phyloP scores from a whole-genome alignment of 2,797 vertebrate species.

The Huso huso region DNA sequence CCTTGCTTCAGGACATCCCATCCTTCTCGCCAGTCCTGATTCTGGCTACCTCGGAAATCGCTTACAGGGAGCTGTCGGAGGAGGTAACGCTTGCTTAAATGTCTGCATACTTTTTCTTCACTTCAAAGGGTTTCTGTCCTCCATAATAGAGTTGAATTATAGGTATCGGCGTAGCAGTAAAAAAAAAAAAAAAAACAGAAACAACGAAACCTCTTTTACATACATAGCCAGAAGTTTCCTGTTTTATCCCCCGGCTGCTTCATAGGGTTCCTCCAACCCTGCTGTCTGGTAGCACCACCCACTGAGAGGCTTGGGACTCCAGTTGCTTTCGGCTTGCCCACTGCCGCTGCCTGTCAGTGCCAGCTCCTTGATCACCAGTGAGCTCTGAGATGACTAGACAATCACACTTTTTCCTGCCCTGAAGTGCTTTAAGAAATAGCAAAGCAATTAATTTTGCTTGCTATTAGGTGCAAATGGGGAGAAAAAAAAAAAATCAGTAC shows the following conservation, averaged over 20 bases:
- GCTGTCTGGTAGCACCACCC: slow-evolving; percentile 20
- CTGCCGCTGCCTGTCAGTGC: slow-evolving; percentile 19
- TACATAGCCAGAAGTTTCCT: slow-evolving; percentile 5
- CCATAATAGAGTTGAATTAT: neutral
- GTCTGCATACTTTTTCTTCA: too few relatives aligned
- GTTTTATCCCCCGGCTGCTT: slow-evolving; percentile 20
- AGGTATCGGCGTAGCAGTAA: neutral
- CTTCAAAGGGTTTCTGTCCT: neutral
- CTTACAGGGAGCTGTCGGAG: slow-evolving; percentile 84
- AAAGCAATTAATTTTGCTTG: too few relatives aligned
- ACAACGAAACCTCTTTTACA: neutral
- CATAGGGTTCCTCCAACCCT: slow-evolving; percentile 16
- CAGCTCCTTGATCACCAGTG: slow-evolving; percentile 26
- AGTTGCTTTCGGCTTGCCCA: neutral
- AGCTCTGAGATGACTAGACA: slow-evolving; percentile 5
- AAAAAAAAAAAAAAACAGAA: neutral
- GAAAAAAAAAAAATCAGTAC: too few relatives aligned
- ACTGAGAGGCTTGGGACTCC: slow-evolving; percentile 11
- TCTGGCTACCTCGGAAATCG: slow-evolving; percentile 86
- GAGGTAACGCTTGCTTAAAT: slow-evolving; percentile 62
- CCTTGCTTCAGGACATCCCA: slow-evolving; percentile 90
- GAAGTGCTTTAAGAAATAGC: too few relatives aligned
- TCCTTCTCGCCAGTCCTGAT: slow-evolving; percentile 94
- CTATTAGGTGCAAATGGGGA: too few relatives aligned
- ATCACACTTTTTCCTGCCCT: neutral